These are phyloP conservation scores for Ascaphus truei DNA, from an alignment of 2,113 vertebrate species.

Conservation along the genomic window DNA sequence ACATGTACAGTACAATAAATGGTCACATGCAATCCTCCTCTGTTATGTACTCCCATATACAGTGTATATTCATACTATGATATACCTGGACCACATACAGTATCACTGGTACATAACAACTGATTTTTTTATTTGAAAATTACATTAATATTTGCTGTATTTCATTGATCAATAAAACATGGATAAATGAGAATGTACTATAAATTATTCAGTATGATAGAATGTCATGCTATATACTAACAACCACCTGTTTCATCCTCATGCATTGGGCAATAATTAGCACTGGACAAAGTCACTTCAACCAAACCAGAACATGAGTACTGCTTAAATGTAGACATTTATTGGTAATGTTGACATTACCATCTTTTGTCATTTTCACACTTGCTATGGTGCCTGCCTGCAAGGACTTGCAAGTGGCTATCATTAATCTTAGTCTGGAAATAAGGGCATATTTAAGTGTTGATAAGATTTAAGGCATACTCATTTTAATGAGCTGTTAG, in stretches of 20 bases:
- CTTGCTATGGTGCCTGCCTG: neutral
- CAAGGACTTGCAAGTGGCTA: neutral
- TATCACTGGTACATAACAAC: too few species aligned
- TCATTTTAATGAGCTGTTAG: constrained; percentile 11
- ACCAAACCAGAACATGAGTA: neutral
- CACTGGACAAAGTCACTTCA: neutral
- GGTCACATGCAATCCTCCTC: too few species aligned
- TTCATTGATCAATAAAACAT: too few species aligned
- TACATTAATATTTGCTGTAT: too few species aligned
- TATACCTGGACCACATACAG: too few species aligned
- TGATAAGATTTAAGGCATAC: neutral
- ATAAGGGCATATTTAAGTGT: neutral
- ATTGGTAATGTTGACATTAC: neutral
- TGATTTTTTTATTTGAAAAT: too few species aligned
- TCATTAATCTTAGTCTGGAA: constrained; percentile 11
- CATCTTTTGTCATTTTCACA: neutral
- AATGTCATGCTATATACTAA: neutral
- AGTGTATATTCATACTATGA: too few species aligned
- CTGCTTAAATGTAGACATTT: constrained; percentile 2
- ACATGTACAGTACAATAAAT: too few species aligned
- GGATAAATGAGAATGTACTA: too few species aligned
- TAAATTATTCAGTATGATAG: too few species aligned
- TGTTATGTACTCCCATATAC: too few species aligned
- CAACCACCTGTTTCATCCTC: neutral
- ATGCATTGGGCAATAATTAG: neutral